Evolutionary conservation across 2,113 vertebrate species (phyloP).

Genomic region (Protobothrops flavoviridis): DNA sequence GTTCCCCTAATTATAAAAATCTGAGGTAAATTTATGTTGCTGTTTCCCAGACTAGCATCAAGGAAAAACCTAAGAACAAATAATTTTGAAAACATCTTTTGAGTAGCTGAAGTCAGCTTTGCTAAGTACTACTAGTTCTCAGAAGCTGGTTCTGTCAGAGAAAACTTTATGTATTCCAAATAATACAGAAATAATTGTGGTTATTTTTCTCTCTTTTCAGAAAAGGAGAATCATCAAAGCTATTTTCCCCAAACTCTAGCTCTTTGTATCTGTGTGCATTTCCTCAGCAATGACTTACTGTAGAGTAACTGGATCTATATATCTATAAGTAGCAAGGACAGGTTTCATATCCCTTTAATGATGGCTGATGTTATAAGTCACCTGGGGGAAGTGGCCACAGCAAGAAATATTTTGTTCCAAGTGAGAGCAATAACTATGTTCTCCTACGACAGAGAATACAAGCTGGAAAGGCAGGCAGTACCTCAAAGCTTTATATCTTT

Average conservation of each 20-base stretch:
- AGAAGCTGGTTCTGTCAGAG: slow-evolving; percentile 56
- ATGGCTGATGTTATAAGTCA: not conserved
- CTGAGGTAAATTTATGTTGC: slow-evolving; percentile 31
- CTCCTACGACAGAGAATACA: not conserved
- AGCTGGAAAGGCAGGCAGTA: not conserved
- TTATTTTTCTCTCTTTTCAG: slow-evolving; percentile 27
- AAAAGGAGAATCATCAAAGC: slow-evolving; percentile 49
- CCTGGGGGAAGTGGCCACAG: not conserved
- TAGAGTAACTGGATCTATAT: not conserved
- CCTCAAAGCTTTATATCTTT: not conserved
- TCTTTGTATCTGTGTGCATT: not conserved
- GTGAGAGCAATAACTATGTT: slow-evolving; percentile 7
- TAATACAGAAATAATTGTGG: slow-evolving; percentile 49
- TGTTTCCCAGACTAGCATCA: slow-evolving; percentile 32
- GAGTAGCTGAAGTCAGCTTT: slow-evolving; percentile 67
- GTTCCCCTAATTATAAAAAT: slow-evolving; percentile 38
- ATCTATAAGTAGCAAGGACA: not conserved
- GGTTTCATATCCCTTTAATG: not conserved
- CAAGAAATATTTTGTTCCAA: slow-evolving; percentile 14
- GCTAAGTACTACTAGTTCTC: slow-evolving; percentile 63
- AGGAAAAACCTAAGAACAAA: slow-evolving; percentile 18
- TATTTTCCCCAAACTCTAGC: slow-evolving; percentile 36
- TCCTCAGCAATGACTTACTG: not conserved
- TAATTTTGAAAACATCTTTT: slow-evolving; percentile 46
- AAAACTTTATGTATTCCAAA: slow-evolving; percentile 57